Conservation (phyloP, 2,888 invertebrate genomes). For the Noctua janthe region DNA sequence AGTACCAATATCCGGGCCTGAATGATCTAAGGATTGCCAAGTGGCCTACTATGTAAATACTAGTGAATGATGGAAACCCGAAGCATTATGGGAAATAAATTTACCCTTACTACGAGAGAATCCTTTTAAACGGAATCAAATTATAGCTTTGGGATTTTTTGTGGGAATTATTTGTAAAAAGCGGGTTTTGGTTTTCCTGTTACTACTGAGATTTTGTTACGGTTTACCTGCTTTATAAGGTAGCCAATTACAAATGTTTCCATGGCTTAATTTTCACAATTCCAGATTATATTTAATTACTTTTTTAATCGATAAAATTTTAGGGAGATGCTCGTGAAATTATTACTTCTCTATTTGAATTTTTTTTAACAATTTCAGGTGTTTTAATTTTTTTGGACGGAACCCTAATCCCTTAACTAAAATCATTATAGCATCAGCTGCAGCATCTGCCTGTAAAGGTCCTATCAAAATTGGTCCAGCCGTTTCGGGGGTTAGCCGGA, state of each 20-base stretch:
- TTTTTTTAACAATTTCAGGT: too few relatives aligned
- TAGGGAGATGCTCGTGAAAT: too few relatives aligned
- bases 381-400: too few relatives aligned
- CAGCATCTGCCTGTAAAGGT: too few relatives aligned
- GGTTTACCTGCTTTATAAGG: not conserved
- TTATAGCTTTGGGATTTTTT: conserved; percentile 46
- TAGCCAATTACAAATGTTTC: not conserved
- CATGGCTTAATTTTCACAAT: not conserved
- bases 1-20: conserved; percentile 77
- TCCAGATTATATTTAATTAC: not conserved
- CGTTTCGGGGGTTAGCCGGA: too few relatives aligned
- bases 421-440: too few relatives aligned
- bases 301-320: not conserved
- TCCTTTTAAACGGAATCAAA: conserved; percentile 54
- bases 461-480: too few relatives aligned
- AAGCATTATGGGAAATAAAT: conserved; percentile 64
- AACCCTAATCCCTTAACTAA: too few relatives aligned
- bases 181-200: conserved; percentile 33
- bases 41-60: conserved; percentile 70
- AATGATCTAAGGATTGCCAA: conserved; percentile 69
- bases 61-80: conserved; percentile 54
- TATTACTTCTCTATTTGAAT: too few relatives aligned
- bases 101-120: conserved; percentile 56
- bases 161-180: conserved; percentile 11
- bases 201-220: conserved; percentile 4